Percentiles rank a stretch among this genome's conserved stretches.
Conservation (phyloP, 2,797 vertebrate genomes). For the Neopelma chrysocephalum region DNA sequence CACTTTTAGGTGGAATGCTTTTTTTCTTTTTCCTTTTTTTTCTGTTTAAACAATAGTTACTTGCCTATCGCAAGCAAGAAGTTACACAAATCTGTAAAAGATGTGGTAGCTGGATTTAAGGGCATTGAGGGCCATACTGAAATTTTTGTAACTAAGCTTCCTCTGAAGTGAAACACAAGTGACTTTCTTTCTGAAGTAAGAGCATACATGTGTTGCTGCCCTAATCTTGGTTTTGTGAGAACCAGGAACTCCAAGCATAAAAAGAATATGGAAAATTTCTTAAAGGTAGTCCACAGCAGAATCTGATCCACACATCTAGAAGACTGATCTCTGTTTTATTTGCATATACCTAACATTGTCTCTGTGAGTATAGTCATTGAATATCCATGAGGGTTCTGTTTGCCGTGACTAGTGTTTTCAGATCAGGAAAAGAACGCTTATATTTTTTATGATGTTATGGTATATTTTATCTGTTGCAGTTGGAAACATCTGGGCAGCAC, state of each 20-base stretch:
- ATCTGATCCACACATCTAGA: not conserved
- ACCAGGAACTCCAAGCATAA: not conserved
- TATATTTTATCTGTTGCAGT: not conserved
- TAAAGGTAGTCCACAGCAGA: not conserved
- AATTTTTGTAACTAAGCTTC: not conserved
- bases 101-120: constrained; percentile 24
- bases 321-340: not conserved
- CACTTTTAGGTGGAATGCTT: not conserved
- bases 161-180: not conserved
- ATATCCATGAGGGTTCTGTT: not conserved
- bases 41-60: not conserved
- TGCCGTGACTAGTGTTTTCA: not conserved
- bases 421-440: not conserved
- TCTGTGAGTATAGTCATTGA: not conserved
- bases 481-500: not conserved
- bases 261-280: not conserved
- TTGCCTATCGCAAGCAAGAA: not conserved
- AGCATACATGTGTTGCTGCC: not conserved
- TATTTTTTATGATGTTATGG: not conserved
- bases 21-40: not conserved
- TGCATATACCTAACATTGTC: not conserved
- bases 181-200: not conserved
- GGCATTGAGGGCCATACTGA: not conserved
- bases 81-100: not conserved
- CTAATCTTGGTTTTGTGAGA: not conserved